Conservation (phyloP, 2,797 vertebrate species). For the Sebastes vulpes region DNA sequence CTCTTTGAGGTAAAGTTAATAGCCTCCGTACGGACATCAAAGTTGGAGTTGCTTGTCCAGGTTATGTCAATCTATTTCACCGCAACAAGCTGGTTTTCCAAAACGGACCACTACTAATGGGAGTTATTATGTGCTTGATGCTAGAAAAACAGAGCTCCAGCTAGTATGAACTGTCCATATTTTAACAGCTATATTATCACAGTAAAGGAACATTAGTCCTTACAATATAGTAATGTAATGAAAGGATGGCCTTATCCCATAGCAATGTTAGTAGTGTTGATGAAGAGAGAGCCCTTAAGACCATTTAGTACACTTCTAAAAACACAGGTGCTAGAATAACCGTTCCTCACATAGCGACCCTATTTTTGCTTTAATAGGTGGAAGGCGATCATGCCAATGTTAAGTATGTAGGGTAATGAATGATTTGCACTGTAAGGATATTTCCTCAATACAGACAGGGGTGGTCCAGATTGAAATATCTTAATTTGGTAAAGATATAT, state of each 20-base stretch:
- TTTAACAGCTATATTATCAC: constrained; percentile 22
- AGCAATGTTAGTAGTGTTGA: constrained; percentile 14
- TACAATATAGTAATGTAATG: not conserved
- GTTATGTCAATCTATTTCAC: constrained; percentile 7
- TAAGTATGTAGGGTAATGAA: not conserved
- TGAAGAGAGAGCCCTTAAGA: constrained; percentile 20
- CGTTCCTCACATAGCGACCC: constrained; percentile 12
- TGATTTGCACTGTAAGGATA: not conserved
- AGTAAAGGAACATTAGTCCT: not conserved
- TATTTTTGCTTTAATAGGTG: not conserved
- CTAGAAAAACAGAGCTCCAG: not conserved
- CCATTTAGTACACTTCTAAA: constrained; percentile 46
- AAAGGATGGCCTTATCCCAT: constrained; percentile 15
- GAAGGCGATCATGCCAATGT: not conserved
- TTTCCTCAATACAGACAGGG: not conserved
- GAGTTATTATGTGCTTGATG: constrained; percentile 10
- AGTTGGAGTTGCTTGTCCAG: not conserved
- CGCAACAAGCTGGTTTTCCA: constrained; percentile 17
- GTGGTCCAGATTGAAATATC: not conserved
- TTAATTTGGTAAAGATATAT: not conserved
- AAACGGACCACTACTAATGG: not conserved
- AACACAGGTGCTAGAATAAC: constrained; percentile 45
- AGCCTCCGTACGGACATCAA: constrained; percentile 17
- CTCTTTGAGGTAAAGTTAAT: constrained; percentile 7
- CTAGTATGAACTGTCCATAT: not conserved